Evolutionary conservation across 2,888 invertebrate genomes (phyloP), one percentile per base, ranked within the genome.

Genomic region (Notodonta ziczac): DNA sequence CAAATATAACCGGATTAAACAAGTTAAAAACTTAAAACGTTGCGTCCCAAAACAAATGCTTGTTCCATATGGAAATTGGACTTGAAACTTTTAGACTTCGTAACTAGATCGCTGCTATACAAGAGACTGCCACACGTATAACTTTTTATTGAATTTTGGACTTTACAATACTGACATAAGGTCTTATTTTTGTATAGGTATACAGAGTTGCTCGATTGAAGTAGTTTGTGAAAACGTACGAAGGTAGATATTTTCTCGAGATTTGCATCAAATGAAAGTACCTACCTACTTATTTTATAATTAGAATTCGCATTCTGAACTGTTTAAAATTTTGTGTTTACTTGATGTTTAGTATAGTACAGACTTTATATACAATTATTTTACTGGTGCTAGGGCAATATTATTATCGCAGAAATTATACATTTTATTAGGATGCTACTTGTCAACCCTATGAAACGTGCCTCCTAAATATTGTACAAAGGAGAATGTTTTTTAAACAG

Each of bases 1-100:
- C 53, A 56, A 39, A 55, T n/a, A 13, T 12, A 63, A 61, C 63
- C 59, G 60, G 57, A 62, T 70, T 62, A 54, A 72, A 67, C 68
- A 52, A 56, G 61, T 61, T 70, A 56, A 64, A 58, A 71, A 70
- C 62, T 73, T 67, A 46, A 67, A 73, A 67, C 57, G 65, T 61
- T 56, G 32, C 62, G 39, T 39, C 39, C 59, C 32, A 54, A 59
- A 70, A 67, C 57, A 56, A 63, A 50, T 59, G 60, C 57, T 67
- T 62, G 57, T 63, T 65, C 54, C 61, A 63, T 62, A 69, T 59
- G 61, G 65, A 69, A 74, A 72, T 69, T 63, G 61, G 58, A 69
- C 63, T 57, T 59, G 59, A 62, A 67, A 69, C 35, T 67, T 69
- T 60, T 58, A n/a, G 44, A 58, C 60, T 63, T 55, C 13, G 52